phyloP scores from a whole-genome alignment of 2,113 vertebrate genomes.

The Sander vitreus region DNA sequence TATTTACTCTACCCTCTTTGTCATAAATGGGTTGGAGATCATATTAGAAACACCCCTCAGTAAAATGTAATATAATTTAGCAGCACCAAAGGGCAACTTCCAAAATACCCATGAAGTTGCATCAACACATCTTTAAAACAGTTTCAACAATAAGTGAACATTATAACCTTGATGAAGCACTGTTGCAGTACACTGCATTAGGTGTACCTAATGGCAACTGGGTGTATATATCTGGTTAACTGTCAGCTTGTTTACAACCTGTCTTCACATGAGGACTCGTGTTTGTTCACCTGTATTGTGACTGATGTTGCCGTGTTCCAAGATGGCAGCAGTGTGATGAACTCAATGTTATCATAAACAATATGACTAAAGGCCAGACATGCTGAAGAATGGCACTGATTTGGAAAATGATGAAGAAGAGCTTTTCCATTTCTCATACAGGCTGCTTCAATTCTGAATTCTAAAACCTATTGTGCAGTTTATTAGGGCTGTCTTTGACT shows the following conservation, averaged over 20 bases:
- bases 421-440: background rate
- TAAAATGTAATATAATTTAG: background rate
- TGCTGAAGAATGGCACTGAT: background rate
- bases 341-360: background rate
- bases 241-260: background rate
- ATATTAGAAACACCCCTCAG: background rate
- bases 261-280: background rate
- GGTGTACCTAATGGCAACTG: background rate
- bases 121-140: background rate
- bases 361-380: background rate
- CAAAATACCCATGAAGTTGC: background rate
- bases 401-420: background rate
- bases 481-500: too few species aligned
- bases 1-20: background rate
- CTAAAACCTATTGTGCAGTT: background rate
- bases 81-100: background rate
- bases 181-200: background rate
- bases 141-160: background rate
- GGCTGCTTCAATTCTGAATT: too few species aligned
- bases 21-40: background rate
- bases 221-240: background rate
- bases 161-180: background rate
- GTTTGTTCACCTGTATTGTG: background rate
- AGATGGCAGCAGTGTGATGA: background rate
- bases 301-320: background rate